Base-by-base conservation (phyloP, 2,113 vertebrate species). In the Boulengeromyrus knoepffleri region DNA sequence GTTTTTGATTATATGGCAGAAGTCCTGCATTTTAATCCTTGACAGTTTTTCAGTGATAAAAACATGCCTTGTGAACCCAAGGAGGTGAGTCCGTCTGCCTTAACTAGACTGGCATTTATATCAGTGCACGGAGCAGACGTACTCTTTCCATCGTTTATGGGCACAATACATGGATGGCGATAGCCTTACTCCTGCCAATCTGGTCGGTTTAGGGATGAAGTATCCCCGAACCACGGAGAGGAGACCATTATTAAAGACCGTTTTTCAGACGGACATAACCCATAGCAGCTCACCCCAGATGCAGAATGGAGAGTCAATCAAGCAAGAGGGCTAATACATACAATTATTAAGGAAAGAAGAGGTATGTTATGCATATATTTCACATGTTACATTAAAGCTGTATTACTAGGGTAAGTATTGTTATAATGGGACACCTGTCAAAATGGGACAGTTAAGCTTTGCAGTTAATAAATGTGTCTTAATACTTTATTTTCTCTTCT, bases 121-220 rank as follows among this genome's bases (percentile, higher is more conserved):
- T 50, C 42, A 27, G 10, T 42, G 31, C 50, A 56, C 31, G 36
- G 10, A 52, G 3, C 87, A 13, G 19, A 15, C 46, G 42, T 58
- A n/a, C 62, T 31, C 10, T 10, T 87, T 39, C 74, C 21, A 0
- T 94, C 93, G 84, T 94, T 89, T 92, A 3, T 91, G 3, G 53
- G 56, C 36, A 53, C 66, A 97, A 96, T 97, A 95, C 92, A 96
- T 97, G 92, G 97, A 97, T 92, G 97, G 97, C 88, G 93, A 96
- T 90, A 95, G 94, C 92, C 93, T 97, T 91, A 96, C 95, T 88
- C 96, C 96, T 0, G 93, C 95, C 77, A 95, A 96, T 88, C 94
- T 97, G 94, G 94, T 97, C 90, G 93, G 70, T 91, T 93, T 97
- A 93, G 97, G 97, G 90, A 97, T 97, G 94, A 90, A 74, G 5